These are phyloP conservation scores for Phyllostomus hastatus DNA, from an alignment of 2,113 vertebrate species.

Conservation along the genomic window DNA sequence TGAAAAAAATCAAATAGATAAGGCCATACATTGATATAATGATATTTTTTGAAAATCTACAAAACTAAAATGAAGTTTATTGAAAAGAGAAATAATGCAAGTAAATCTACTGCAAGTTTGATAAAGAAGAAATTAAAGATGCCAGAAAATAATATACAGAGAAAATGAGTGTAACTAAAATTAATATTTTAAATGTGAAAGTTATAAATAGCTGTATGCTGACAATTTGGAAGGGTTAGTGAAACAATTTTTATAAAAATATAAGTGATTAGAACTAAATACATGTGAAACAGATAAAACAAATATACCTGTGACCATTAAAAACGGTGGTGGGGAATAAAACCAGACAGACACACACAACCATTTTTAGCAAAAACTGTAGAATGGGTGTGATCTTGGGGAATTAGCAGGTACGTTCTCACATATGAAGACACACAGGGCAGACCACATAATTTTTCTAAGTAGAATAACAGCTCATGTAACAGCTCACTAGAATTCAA, in stretches of 20 bases:
- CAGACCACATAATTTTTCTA: not conserved
- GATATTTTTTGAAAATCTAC: not conserved
- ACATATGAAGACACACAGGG: not conserved
- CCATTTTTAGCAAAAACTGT: not conserved
- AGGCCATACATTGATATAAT: not conserved
- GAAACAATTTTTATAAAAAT: not conserved
- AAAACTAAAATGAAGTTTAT: not conserved
- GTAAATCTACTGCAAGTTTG: not conserved
- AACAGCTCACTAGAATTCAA: not conserved
- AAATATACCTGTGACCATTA: not conserved
- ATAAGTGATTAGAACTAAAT: not conserved
- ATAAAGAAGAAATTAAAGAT: not conserved
- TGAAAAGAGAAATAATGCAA: not conserved
- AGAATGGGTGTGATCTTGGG: not conserved
- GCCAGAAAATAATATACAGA: not conserved
- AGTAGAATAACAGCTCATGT: not conserved
- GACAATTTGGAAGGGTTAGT: not conserved
- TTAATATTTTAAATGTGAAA: not conserved
- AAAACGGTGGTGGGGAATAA: not conserved
- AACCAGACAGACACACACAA: not conserved
- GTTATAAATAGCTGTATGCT: not conserved
- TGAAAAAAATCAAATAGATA: not conserved
- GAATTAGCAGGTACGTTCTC: not conserved
- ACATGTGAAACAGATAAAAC: not conserved
- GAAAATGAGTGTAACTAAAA: not conserved